Evolutionary conservation across 2,888 invertebrate species (phyloP).

Genomic region (Acanthosepion esculentum): DNA sequence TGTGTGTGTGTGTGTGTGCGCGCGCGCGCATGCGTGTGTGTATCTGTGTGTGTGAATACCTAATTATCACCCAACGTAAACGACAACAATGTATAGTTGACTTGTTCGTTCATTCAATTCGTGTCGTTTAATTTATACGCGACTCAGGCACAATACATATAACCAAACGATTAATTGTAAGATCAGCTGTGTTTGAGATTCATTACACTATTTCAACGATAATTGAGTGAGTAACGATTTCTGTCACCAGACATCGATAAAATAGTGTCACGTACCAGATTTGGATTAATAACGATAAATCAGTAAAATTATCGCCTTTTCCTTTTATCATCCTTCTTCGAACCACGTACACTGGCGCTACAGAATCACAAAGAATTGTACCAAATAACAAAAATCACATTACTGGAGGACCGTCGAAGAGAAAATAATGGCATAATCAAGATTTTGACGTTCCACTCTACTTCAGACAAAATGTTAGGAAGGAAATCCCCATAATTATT

Average conservation of each 20-base stretch:
- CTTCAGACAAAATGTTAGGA: too few species aligned
- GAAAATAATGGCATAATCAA: too few species aligned
- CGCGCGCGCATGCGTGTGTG: too few species aligned
- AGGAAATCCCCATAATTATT: too few species aligned
- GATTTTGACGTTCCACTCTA: too few species aligned
- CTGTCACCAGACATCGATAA: neutral
- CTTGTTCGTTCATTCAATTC: neutral
- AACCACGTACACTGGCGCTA: too few species aligned
- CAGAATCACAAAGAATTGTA: too few species aligned
- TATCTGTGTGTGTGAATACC: neutral
- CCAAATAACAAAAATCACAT: too few species aligned
- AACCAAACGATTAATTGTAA: neutral
- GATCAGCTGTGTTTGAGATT: neutral
- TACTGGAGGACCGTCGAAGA: too few species aligned
- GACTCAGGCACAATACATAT: neutral
- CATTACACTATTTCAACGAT: neutral
- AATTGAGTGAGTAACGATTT: neutral
- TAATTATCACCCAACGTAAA: neutral
- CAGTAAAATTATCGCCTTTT: neutral
- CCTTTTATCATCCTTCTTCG: neutral
- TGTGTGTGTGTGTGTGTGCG: too few species aligned
- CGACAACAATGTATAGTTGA: neutral
- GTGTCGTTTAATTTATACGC: neutral
- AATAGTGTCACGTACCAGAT: neutral
- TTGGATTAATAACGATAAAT: neutral